phyloP scores from a whole-genome alignment of 1,140 invertebrate genomes.

The Callitettix versicolor region DNA sequence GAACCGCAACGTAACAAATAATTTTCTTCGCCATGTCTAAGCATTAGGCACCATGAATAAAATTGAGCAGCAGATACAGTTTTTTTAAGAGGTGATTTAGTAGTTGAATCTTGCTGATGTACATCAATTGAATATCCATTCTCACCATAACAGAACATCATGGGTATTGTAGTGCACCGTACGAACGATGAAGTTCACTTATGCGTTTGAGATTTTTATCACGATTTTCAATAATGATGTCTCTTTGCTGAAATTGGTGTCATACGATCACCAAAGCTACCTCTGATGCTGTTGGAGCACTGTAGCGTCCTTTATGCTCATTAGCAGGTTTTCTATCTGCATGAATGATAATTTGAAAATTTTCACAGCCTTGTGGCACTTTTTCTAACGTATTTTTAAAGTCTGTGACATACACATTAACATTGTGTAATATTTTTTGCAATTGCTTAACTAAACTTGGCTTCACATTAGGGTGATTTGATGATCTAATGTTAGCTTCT shows the following conservation, averaged over 20 bases:
- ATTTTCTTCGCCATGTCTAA: constrained; percentile 22
- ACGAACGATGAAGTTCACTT: constrained; percentile 34
- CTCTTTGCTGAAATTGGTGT: constrained; percentile 22
- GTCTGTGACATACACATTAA: constrained; percentile 28
- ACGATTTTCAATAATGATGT: constrained; percentile 23
- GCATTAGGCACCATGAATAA: constrained; percentile 28
- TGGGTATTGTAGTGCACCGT: constrained; percentile 37
- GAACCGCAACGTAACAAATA: constrained; percentile 25
- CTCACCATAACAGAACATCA: constrained; percentile 37
- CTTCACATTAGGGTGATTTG: constrained; percentile 24
- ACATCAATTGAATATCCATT: constrained; percentile 20
- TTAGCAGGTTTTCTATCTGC: constrained; percentile 25
- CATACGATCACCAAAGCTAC: constrained; percentile 25
- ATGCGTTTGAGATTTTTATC: constrained; percentile 29
- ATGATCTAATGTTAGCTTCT: constrained; percentile 15
- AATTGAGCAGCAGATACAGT: constrained; percentile 24
- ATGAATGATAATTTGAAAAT: constrained; percentile 21
- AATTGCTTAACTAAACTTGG: constrained; percentile 28
- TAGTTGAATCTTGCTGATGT: not conserved
- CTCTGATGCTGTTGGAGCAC: constrained; percentile 22
- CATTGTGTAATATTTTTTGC: constrained; percentile 31
- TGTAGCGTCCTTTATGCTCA: constrained; percentile 22
- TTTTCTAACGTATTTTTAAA: constrained; percentile 31
- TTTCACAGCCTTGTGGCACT: constrained; percentile 20
- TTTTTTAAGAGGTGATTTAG: constrained; percentile 15